Evolutionary conservation across 2,113 vertebrate genomes (phyloP), one percentile per base, ranked within the genome.

Genomic region (Seriola rivoliana): DNA sequence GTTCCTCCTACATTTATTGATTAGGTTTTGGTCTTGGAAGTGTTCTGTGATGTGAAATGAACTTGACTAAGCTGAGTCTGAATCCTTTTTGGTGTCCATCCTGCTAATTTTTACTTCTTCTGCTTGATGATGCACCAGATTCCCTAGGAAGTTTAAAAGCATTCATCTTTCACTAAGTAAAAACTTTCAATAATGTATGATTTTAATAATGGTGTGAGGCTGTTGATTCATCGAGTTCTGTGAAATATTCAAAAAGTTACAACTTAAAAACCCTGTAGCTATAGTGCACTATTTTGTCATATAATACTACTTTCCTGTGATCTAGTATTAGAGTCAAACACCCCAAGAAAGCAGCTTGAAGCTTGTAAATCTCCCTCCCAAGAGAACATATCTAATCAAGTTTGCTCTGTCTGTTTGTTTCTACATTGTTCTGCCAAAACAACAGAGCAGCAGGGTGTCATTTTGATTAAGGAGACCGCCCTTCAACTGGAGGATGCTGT

Each of bases 391-490:
- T 84, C 89, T 74, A 83, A 89, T 90, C 88, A 81, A 57, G 76
- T 90, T 88, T 72, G 76, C 62, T 80, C 71, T 75, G 64, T 55
- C 55, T 89, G 80, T 81, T 81, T 76, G 78, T 81, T 62, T 84
- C 80, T 23, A 42, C 72, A 76, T 88, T 75, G 81, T 85, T 86
- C 52, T 72, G 70, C 82, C 78, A 84, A 75, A 80, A 81, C 79
- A 86, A 72, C 70, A 19, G 71, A 83, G 84, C 89, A 82, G 87
- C 88, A 1, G 88, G 92, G 84, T 38, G 75, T 81, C 85, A 32
- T 71, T 60, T 85, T 90, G 92, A 92, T 91, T 93, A 91, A 81
- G 75, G 70, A 90, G 83, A 75, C 86, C 76, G 40, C 86, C 84
- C 82, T 81, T 86, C 81, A 86, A 50, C 82, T 71, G 75, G 73